These are phyloP conservation scores for Siphamia tubifer DNA, from an alignment of 2,113 vertebrate genomes.

Conservation along the genomic window DNA sequence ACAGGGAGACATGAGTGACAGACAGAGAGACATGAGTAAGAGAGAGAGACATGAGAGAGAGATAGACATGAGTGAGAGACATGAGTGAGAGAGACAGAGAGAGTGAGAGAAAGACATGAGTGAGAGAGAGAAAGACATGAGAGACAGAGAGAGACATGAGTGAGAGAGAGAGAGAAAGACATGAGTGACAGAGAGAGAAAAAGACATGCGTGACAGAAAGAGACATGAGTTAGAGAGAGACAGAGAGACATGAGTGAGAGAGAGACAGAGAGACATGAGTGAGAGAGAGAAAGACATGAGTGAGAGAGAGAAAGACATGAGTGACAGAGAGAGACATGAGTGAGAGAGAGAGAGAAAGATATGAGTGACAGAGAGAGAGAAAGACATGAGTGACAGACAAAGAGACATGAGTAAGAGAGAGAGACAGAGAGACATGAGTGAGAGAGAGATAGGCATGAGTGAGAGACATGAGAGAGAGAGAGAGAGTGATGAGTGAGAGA, in stretches of 20 bases:
- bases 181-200: neutral
- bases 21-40: neutral
- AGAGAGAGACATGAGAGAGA: neutral
- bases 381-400: no score
- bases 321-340: neutral
- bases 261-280: neutral
- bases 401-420: neutral
- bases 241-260: neutral
- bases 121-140: constrained; percentile 19
- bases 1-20: no score
- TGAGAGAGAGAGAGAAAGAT: constrained; percentile 19
- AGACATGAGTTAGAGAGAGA: no score
- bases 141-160: no score
- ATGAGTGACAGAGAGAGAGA: neutral
- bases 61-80: constrained; percentile 4
- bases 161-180: no score
- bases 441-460: no score
- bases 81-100: no score
- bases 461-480: no score
- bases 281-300: no score
- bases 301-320: no score
- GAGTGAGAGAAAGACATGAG: neutral
- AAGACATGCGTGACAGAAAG: constrained; percentile 1
- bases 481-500: neutral
- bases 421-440: neutral